A percentile compares a stretch with the other conserved stretches of the same genome.
These are phyloP conservation scores for Pristionchus japonicus DNA, from an alignment of 2,888 invertebrate genomes.

Conservation along the genomic window DNA sequence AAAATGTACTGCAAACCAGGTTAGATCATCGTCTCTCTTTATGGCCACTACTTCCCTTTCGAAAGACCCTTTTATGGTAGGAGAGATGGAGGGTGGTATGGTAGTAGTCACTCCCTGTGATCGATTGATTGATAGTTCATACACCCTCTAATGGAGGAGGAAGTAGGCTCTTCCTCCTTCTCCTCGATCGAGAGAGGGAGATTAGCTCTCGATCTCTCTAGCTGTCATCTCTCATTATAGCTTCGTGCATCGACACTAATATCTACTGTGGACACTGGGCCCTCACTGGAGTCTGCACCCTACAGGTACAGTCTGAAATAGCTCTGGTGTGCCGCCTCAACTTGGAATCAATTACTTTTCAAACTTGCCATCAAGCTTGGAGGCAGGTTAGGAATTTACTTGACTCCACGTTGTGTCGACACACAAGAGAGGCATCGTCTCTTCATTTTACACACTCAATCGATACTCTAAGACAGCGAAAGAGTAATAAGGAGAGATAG, in stretches of 20 bases:
- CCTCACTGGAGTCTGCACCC: constrained; percentile 17
- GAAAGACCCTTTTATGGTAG: not conserved
- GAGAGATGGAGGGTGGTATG: constrained; percentile 11
- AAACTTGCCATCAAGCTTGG: too few species aligned
- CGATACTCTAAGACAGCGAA: too few species aligned
- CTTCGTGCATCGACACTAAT: constrained; percentile 2
- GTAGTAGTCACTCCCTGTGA: not conserved
- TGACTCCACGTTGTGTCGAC: too few species aligned
- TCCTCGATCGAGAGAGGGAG: not conserved
- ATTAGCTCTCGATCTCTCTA: not conserved
- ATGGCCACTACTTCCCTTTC: not conserved
- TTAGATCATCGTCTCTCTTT: constrained; percentile 19
- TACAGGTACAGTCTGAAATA: not conserved
- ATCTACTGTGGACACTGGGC: constrained; percentile 44
- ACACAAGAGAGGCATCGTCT: too few species aligned
- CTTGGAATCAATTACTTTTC: too few species aligned
- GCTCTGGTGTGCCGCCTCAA: too few species aligned
- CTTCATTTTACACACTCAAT: too few species aligned
- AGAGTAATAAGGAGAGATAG: too few species aligned
- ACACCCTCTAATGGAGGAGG: not conserved
- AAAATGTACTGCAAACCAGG: constrained; percentile 47
- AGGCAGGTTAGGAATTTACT: too few species aligned
- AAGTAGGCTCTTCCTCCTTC: not conserved
- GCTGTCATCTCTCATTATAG: constrained; percentile 17
- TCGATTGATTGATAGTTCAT: not conserved